Base-by-base conservation (phyloP, 1,140 invertebrate species). In the Piezodorus guildinii region DNA sequence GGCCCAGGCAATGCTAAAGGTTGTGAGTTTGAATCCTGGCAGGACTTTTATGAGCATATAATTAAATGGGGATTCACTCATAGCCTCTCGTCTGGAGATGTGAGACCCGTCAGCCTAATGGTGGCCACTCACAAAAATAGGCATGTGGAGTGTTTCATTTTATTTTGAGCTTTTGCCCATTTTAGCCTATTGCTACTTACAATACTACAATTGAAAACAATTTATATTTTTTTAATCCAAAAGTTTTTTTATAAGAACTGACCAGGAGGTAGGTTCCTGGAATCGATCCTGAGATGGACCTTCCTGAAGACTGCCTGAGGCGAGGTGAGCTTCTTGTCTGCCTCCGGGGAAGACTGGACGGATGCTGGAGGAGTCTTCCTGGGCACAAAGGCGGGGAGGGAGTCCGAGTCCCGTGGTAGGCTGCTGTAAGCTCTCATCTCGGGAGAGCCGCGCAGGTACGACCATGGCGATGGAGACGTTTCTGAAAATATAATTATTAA, bases 371-470 rank as follows among this genome's bases (percentile, higher is more conserved):
- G 52, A 56, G 52, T 56, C 15, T 56, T 56, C 6, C 52, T 60
- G 43, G n/a, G 61, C 23, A 56, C 23, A 15, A 56, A 56, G 1
- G 30, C 56, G 39, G 62, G 43, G 21, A 63, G 27, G 39, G 62
- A 68, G n/a, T 67, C 68, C 25, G 45, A 64, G 25, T 67, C 66
- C n/a, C 77, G 71, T 12, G 81, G 81, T 30, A 83, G 69, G 66
- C 81, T 83, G 56, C 77, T 80, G 70, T 82, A 83, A 2, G 80
- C 72, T 19, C 81, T 73, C 62, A 79, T 72, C 68, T 81, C 79
- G 3, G 77, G 74, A 0, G 79, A 80, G 62, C 76, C 78, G 66
- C 81, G 74, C 12, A 77, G 67, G 21, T 74, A 73, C 16, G 74
- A 75, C 81, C 81, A 82, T 69, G 77, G 74, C 12, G 78, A 75